phyloP scores from a whole-genome alignment of 2,113 vertebrate species.

The Brachyistius frenatus region DNA sequence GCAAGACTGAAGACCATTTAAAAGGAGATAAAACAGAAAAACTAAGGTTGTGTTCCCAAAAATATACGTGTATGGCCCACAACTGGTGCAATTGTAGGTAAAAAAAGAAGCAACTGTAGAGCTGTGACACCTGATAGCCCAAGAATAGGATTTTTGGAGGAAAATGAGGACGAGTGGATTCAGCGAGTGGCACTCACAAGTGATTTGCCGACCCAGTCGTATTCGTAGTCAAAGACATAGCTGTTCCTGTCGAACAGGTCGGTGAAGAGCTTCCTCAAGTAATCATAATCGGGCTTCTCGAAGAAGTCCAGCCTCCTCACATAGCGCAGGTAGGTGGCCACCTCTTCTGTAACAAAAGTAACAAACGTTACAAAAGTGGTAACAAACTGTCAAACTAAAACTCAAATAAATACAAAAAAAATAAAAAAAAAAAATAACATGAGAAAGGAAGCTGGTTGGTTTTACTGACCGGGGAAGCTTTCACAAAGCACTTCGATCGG shows the following conservation, averaged over 20 bases:
- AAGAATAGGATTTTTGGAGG: conserved; percentile 1
- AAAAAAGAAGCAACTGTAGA: conserved; percentile 1
- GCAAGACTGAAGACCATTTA: neutral
- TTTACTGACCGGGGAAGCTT: conserved; percentile 92
- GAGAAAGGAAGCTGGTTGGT: neutral
- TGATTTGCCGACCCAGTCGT: conserved; percentile 98
- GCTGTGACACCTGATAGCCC: neutral
- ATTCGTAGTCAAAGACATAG: conserved; percentile 97
- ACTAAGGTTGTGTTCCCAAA: too few species aligned
- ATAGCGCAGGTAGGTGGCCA: conserved; percentile 97
- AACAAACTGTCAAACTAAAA: conserved; percentile 2
- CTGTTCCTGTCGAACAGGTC: conserved; percentile 95
- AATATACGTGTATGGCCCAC: too few species aligned
- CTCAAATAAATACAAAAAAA: neutral
- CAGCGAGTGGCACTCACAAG: conserved; percentile 85
- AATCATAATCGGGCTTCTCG: conserved; percentile 97
- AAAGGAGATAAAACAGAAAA: neutral
- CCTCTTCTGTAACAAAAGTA: conserved; percentile 89
- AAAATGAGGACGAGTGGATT: neutral
- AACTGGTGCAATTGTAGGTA: neutral
- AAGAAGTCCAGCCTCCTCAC: conserved; percentile 97
- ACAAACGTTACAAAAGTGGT: too few species aligned
- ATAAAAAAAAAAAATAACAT: too few species aligned
- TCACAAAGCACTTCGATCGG: conserved; percentile 97
- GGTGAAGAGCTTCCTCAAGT: conserved; percentile 95